A percentile compares a stretch with the other conserved stretches of the same genome.
These are phyloP conservation scores for Erebia ligea DNA, from an alignment of 2,888 invertebrate genomes.

Conservation along the genomic window DNA sequence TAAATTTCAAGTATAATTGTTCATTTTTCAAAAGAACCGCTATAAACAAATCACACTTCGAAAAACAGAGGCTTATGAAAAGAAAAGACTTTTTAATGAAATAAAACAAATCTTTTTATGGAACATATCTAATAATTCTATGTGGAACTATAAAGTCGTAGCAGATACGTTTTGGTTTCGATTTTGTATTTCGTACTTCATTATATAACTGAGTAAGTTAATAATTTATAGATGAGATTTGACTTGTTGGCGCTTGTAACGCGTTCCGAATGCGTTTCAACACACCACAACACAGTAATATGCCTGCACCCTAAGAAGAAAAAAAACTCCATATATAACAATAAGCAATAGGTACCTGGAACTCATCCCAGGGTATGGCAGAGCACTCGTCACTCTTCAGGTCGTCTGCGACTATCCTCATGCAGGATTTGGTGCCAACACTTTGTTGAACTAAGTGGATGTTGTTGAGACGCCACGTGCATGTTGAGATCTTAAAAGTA, in stretches of 20 bases:
- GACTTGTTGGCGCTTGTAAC: not conserved
- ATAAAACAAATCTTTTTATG: too few species aligned
- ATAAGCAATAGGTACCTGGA: constrained; percentile 87
- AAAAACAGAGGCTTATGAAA: too few species aligned
- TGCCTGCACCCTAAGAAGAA: not conserved
- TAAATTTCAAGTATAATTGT: too few species aligned
- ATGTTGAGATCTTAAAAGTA: constrained; percentile 85
- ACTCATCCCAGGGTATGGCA: constrained; percentile 96
- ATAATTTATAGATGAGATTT: not conserved
- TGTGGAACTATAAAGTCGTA: too few species aligned
- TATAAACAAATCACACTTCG: too few species aligned
- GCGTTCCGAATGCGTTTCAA: not conserved
- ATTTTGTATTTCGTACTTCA: too few species aligned
- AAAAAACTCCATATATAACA: not conserved
- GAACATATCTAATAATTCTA: too few species aligned
- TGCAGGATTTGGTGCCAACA: constrained; percentile 52
- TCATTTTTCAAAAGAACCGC: too few species aligned
- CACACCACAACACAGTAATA: not conserved
- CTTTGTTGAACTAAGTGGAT: constrained; percentile 71
- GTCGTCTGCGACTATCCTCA: constrained; percentile 75
- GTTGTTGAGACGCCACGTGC: constrained; percentile 74
- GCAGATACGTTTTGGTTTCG: too few species aligned
- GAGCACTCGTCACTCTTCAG: constrained; percentile 92
- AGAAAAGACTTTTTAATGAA: too few species aligned
- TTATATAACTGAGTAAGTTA: too few species aligned